Evolutionary conservation across 2,113 vertebrate species (phyloP).

Genomic region (Myotis brandtii): DNA sequence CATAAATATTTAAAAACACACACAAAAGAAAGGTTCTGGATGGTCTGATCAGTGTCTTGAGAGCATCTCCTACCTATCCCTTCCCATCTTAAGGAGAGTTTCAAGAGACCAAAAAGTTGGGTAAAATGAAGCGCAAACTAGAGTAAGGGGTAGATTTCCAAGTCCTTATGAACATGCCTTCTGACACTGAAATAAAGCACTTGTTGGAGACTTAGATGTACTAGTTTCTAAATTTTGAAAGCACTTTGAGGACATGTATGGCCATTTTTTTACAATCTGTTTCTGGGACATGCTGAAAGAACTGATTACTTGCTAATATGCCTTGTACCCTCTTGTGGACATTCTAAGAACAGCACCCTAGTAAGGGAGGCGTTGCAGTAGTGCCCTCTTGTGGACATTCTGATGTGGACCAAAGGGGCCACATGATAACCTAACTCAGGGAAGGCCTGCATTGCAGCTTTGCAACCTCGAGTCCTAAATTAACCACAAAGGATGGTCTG

Average conservation of each 20-base stretch:
- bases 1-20: not conserved
- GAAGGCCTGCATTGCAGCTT: too few relatives aligned
- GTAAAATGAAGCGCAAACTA: not conserved
- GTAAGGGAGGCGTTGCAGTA: too few relatives aligned
- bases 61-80: not conserved
- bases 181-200: not conserved
- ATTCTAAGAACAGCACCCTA: too few relatives aligned
- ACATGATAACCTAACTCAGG: too few relatives aligned
- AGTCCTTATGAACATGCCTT: not conserved
- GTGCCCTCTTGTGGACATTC: too few relatives aligned
- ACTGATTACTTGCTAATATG: slow-evolving; percentile 25
- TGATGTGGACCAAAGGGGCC: too few relatives aligned
- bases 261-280: not conserved
- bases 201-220: not conserved
- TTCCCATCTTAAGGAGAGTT: not conserved
- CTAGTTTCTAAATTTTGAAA: not conserved
- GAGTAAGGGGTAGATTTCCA: not conserved
- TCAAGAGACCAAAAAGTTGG: not conserved
- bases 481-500: too few relatives aligned
- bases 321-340: too few relatives aligned
- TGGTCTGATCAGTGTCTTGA: not conserved
- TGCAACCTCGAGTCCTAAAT: too few relatives aligned
- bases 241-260: not conserved
- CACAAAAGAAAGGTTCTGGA: not conserved
- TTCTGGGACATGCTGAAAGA: not conserved